Conservation (phyloP, 1,140 invertebrate genomes). For the Ectropis grisescens region DNA sequence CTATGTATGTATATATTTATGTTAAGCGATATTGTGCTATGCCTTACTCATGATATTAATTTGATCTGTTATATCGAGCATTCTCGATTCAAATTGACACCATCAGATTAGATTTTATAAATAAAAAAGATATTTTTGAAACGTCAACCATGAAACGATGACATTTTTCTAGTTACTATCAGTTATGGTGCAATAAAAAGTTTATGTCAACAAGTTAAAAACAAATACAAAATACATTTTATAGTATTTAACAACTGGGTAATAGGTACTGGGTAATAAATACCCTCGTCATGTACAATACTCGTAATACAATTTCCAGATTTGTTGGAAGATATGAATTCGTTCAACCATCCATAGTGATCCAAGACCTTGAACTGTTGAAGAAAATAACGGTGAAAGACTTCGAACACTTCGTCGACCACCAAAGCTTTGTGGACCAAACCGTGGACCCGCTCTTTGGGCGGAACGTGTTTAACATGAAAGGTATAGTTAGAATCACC, state of each 20-base stretch:
- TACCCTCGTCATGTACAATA: not conserved
- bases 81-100: too few relatives aligned
- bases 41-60: too few relatives aligned
- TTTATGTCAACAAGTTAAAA: not conserved
- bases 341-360: conserved; percentile 50
- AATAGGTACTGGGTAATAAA: too few relatives aligned
- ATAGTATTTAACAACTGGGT: too few relatives aligned
- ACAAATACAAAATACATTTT: not conserved
- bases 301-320: conserved; percentile 31
- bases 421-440: conserved; percentile 38
- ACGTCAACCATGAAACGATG: too few relatives aligned
- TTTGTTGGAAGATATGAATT: conserved; percentile 66
- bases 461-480: conserved; percentile 64
- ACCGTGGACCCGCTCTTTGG: conserved; percentile 61
- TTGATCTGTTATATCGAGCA: too few relatives aligned
- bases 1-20: too few relatives aligned
- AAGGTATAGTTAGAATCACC: too few relatives aligned
- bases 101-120: too few relatives aligned
- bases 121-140: too few relatives aligned
- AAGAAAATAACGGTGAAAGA: conserved; percentile 72
- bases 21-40: too few relatives aligned
- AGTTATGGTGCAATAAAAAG: not conserved
- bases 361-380: conserved; percentile 72
- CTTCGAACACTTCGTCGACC: conserved; percentile 74
- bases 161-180: too few relatives aligned